Evolutionary conservation across 2,888 invertebrate genomes (phyloP).

Genomic region (Xylophagus ater): DNA sequence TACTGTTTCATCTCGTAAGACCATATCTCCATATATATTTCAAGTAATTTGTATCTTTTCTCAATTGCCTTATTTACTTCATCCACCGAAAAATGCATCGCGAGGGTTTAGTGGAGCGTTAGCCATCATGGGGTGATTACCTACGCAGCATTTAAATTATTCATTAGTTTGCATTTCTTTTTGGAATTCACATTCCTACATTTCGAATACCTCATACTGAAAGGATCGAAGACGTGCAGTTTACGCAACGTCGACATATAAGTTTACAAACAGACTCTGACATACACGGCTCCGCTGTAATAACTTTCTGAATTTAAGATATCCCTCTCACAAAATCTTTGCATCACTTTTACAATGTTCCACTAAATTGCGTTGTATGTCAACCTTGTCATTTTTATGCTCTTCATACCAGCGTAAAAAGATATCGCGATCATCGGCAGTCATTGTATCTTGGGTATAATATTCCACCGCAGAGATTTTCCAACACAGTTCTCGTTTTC

Average conservation of each 20-base stretch:
- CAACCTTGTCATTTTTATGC: constrained; percentile 3
- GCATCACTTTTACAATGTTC: constrained; percentile 9
- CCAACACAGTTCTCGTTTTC: neutral
- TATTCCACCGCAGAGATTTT: neutral
- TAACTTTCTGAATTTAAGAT: constrained; percentile 10
- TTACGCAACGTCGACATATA: neutral
- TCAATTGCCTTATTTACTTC: neutral
- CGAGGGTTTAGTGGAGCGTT: neutral
- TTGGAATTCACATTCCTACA: constrained; percentile 7
- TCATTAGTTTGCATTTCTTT: neutral
- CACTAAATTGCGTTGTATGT: constrained; percentile 4
- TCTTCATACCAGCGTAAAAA: constrained; percentile 4
- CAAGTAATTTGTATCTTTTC: neutral
- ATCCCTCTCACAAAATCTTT: constrained; percentile 6
- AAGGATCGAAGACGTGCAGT: neutral
- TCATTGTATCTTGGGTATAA: constrained; percentile 4
- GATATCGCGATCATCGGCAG: neutral
- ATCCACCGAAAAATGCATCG: constrained; percentile 1
- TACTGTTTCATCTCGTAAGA: neutral
- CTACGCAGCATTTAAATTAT: neutral
- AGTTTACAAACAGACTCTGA: neutral
- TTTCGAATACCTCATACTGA: constrained; percentile 12
- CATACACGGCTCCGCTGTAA: neutral
- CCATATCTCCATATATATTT: constrained; percentile 3
- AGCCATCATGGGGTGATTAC: neutral